A percentile compares a stretch with the other conserved stretches of the same genome.
Conservation (phyloP, 2,797 vertebrate species). For the Potorous gilbertii region DNA sequence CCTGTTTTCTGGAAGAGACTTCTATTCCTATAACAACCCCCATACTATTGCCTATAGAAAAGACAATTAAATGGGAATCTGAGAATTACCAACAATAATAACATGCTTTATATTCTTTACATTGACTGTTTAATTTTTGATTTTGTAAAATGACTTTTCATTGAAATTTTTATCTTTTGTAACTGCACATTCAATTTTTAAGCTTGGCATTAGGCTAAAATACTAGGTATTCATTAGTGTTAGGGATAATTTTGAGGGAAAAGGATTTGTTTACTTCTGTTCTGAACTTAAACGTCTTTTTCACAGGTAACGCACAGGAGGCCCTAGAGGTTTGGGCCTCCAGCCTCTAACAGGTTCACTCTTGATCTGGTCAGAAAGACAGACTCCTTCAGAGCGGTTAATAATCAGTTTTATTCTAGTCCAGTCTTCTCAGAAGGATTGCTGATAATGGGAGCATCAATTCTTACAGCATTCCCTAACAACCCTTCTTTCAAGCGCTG, state of each 20-base stretch:
- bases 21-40: not conserved
- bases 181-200: not conserved
- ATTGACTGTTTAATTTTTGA: not conserved
- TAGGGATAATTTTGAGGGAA: not conserved
- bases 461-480: no score
- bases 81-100: not conserved
- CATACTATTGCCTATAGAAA: not conserved
- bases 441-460: no score
- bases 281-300: not conserved
- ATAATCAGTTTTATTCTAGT: no score
- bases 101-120: not conserved
- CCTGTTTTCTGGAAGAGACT: not conserved
- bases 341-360: no score
- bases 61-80: not conserved
- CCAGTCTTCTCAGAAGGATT: no score
- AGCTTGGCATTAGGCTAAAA: not conserved
- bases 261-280: not conserved
- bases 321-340: no score
- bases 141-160: not conserved
- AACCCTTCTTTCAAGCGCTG: no score
- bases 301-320: no score
- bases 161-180: not conserved
- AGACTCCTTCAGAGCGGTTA: no score
- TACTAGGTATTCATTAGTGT: not conserved
- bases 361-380: no score